These are phyloP conservation scores for Tanytarsus gracilentus DNA, from an alignment of 2,888 invertebrate genomes.

Conservation along the genomic window DNA sequence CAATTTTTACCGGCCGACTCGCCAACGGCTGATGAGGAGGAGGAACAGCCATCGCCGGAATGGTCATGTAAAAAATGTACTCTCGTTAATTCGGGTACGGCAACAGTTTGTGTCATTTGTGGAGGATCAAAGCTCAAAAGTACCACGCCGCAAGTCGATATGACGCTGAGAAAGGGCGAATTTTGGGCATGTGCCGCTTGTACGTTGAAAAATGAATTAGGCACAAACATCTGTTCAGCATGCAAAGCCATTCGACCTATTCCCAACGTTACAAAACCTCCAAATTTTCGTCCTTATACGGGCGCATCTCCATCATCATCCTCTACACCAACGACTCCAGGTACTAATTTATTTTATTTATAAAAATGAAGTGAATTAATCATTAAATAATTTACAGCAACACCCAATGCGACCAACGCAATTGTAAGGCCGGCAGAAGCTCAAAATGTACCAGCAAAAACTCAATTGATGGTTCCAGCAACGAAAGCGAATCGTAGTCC, in stretches of 20 bases:
- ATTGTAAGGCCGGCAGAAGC: neutral
- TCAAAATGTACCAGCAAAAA: slow-evolving; percentile 1
- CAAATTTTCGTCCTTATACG: slow-evolving; percentile 36
- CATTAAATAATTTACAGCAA: slow-evolving; percentile 14
- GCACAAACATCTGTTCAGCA: slow-evolving; percentile 58
- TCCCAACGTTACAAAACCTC: slow-evolving; percentile 39
- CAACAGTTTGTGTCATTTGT: slow-evolving; percentile 74
- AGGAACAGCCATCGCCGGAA: slow-evolving; percentile 38
- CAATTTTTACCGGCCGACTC: slow-evolving; percentile 46
- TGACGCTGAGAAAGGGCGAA: slow-evolving; percentile 61
- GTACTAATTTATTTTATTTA: too few species aligned
- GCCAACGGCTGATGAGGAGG: slow-evolving; percentile 31
- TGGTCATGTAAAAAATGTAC: slow-evolving; percentile 89
- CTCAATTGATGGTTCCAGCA: slow-evolving; percentile 24
- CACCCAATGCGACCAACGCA: slow-evolving; percentile 25
- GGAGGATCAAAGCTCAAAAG: slow-evolving; percentile 72
- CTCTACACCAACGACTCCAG: slow-evolving; percentile 22
- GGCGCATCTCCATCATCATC: slow-evolving; percentile 31
- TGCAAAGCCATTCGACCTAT: slow-evolving; percentile 57
- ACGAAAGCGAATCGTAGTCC: slow-evolving; percentile 44
- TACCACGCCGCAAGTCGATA: slow-evolving; percentile 53
- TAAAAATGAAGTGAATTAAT: neutral
- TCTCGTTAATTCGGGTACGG: slow-evolving; percentile 62
- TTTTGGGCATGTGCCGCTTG: slow-evolving; percentile 74
- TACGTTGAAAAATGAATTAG: slow-evolving; percentile 70